phyloP scores from a whole-genome alignment of 2,888 invertebrate genomes.

The Plebejus argus region DNA sequence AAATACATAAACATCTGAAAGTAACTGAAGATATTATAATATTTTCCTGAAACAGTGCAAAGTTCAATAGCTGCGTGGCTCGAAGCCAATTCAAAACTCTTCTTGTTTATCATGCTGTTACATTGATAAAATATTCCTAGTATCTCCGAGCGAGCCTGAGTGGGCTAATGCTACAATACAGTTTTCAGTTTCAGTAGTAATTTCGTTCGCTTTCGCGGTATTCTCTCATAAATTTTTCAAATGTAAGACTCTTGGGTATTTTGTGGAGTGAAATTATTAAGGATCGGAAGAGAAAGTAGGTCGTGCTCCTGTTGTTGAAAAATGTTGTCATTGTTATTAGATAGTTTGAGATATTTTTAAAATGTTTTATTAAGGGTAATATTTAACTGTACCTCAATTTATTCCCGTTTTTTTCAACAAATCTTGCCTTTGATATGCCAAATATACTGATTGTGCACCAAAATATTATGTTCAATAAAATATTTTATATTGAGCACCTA shows the following conservation, averaged over 20 bases:
- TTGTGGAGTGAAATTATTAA: not conserved
- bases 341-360: conserved; percentile 7
- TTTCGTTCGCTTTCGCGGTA: conserved; percentile 8
- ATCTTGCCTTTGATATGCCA: no score
- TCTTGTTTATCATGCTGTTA: conserved; percentile 44
- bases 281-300: not conserved
- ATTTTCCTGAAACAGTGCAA: conserved; percentile 75
- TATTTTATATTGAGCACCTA: no score
- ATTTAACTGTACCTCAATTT: no score
- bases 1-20: conserved; percentile 63
- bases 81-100: conserved; percentile 58
- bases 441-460: no score
- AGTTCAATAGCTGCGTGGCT: conserved; percentile 72
- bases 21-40: conserved; percentile 59
- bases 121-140: conserved; percentile 41
- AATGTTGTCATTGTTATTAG: not conserved
- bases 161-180: conserved; percentile 10
- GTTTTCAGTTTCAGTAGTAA: conserved; percentile 16
- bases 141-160: conserved; percentile 21
- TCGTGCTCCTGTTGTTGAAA: not conserved
- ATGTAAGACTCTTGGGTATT: not conserved
- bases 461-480: no score
- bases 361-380: no score
- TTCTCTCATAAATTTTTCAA: not conserved
- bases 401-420: no score